Evolutionary conservation across 53 echinoderm and acorn worm genomes (phyloP), one percentile per base, ranked within the genome.

Genomic region (Luidia sarsii): DNA sequence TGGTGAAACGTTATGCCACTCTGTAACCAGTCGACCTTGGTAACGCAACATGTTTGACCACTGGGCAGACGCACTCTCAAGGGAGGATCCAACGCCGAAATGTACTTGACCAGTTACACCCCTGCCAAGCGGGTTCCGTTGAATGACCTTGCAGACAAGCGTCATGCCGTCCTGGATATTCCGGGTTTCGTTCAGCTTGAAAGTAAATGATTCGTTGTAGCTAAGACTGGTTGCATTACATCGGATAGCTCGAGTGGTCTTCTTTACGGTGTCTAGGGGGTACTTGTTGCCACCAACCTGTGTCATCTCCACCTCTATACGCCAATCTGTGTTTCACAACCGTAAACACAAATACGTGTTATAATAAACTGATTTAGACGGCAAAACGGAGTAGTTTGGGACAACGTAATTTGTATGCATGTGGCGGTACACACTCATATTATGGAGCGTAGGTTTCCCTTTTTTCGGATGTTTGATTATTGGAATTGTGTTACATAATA

Each of bases 151-250:
- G 24, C 86, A 88, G 1, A 88, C 64, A 5, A 94, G 37, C 25
- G 82, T 88, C 57, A 94, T 22, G 8, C 88, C 94, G 59, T 94
- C 89, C n/a, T 81, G 82, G 22, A 88, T 83, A 39, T 82, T 94
- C 41, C 82, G 81, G 39, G 90, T 73, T 24, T 91, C 86, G 23
- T 62, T 65, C 14, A 94, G 73, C 22, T 54, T 75, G 60, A 95
- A 87, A 14, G 81, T 67, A 41, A 95, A 92, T 27, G 87, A 69
- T 31, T 89, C 89, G 62, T 92, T 89, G 65, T 89, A 95, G 56
- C 89, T 82, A 23, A 87, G 95, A 3, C 65, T 67, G 21, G 45
- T 16, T 15, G 69, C 83, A 54, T 68, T 48, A 19, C 70, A 67
- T 37, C 81, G 83, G 15, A 13, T 53, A 1, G 66, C 59, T 11